Percentiles rank a stretch among this genome's conserved stretches.
These are phyloP conservation scores for Cephalotes varians DNA, from an alignment of 2,888 invertebrate species.

Conservation along the genomic window DNA sequence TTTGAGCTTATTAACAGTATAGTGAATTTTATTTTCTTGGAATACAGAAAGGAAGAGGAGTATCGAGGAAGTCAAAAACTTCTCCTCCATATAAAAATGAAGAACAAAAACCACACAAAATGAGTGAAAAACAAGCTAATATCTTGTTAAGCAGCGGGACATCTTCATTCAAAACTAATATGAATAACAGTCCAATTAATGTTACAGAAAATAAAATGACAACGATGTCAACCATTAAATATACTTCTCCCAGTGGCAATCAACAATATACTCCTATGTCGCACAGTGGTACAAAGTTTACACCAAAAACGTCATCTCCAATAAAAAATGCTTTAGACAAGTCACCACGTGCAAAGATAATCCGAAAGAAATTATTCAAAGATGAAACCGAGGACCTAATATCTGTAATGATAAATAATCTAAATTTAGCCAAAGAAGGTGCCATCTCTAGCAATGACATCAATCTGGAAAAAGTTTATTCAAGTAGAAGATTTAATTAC, in stretches of 20 bases:
- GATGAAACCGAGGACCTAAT: conserved; percentile 52
- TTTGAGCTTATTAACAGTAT: neutral
- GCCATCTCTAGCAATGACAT: conserved; percentile 73
- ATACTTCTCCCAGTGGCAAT: neutral
- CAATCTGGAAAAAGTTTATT: conserved; percentile 77
- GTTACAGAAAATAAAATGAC: neutral
- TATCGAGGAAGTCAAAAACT: neutral
- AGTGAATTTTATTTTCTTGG: neutral
- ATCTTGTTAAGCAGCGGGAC: neutral
- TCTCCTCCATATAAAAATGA: neutral
- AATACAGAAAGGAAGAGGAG: neutral
- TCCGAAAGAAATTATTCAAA: conserved; percentile 60
- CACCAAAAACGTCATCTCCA: conserved; percentile 49
- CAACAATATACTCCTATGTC: neutral
- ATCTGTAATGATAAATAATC: conserved; percentile 71
- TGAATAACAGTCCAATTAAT: neutral
- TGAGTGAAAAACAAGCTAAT: neutral
- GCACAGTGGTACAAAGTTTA: conserved; percentile 19
- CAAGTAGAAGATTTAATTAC: conserved; percentile 61
- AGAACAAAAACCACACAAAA: neutral
- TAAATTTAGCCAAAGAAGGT: conserved; percentile 78
- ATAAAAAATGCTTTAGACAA: neutral
- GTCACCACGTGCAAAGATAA: neutral
- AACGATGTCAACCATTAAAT: neutral
- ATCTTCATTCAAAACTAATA: neutral